Percentiles rank a stretch among this genome's conserved stretches.
These are phyloP conservation scores for Coleophora deauratella DNA, from an alignment of 2,888 invertebrate genomes.

Conservation along the genomic window DNA sequence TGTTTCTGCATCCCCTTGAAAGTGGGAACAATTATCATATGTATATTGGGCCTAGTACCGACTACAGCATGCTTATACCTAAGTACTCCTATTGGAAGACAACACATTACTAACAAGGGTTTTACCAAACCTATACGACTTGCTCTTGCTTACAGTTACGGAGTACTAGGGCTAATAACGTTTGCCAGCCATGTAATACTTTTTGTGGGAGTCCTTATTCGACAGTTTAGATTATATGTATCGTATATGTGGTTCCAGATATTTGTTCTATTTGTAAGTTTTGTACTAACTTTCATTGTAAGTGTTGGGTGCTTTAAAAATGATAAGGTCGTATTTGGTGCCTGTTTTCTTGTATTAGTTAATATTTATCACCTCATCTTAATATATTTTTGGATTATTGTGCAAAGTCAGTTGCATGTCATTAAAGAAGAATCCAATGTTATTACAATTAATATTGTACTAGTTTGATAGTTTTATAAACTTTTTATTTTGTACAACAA, in stretches of 20 bases:
- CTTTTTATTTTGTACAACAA: too few relatives aligned
- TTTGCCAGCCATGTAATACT: slow-evolving; percentile 22
- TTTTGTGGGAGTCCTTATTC: slow-evolving; percentile 15
- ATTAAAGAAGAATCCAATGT: slow-evolving; percentile 24
- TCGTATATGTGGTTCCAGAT: slow-evolving; percentile 22
- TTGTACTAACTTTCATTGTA: slow-evolving; percentile 19
- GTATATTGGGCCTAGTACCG: slow-evolving; percentile 25
- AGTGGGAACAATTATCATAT: slow-evolving; percentile 22
- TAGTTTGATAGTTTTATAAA: too few relatives aligned
- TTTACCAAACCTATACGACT: slow-evolving; percentile 16
- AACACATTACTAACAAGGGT: slow-evolving; percentile 17
- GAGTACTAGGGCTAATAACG: slow-evolving; percentile 17
- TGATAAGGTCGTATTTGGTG: slow-evolving; percentile 17
- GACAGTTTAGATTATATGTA: slow-evolving; percentile 13
- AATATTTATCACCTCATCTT: slow-evolving; percentile 17
- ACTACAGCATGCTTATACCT: slow-evolving; percentile 21
- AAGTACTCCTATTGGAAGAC: slow-evolving; percentile 15
- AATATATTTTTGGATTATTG: slow-evolving; percentile 31
- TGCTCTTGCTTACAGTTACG: slow-evolving; percentile 17
- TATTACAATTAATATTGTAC: slow-evolving; percentile 24
- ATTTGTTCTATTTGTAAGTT: slow-evolving; percentile 20
- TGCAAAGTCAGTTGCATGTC: slow-evolving; percentile 22
- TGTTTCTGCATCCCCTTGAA: slow-evolving; percentile 23
- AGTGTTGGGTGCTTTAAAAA: slow-evolving; percentile 16
- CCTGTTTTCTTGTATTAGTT: slow-evolving; percentile 16